Conservation (phyloP, 2,113 vertebrate genomes). For the Anhinga anhinga region DNA sequence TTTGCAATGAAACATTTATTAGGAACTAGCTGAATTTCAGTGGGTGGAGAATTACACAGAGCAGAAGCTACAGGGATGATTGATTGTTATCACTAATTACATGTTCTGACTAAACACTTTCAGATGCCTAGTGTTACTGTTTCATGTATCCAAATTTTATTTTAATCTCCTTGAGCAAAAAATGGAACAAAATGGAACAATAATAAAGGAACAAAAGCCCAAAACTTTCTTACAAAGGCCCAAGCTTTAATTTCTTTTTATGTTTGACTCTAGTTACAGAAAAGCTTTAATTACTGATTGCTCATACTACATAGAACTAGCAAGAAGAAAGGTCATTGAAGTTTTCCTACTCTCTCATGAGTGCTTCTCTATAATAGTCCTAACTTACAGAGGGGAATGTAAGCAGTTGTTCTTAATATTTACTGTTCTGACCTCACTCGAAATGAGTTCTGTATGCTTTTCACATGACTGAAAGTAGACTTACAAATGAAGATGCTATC, state of each 20-base stretch:
- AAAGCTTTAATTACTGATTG: background rate
- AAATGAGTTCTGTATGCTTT: background rate
- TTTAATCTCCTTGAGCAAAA: background rate
- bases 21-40: background rate
- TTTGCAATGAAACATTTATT: background rate
- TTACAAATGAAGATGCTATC: background rate
- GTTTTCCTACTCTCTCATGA: background rate
- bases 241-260: background rate
- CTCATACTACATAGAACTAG: background rate
- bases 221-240: background rate
- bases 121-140: background rate
- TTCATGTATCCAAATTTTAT: background rate
- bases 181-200: background rate
- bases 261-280: background rate
- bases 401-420: background rate
- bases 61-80: background rate
- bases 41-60: background rate
- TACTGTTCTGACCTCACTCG: background rate
- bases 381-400: background rate
- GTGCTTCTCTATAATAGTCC: background rate
- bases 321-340: constrained; percentile 10
- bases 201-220: background rate
- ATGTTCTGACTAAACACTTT: background rate
- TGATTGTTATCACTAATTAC: background rate
- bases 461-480: background rate